A percentile compares a stretch with the other conserved stretches of the same genome.
Conservation (phyloP, 2,113 vertebrate species). For the Dipodomys merriami region DNA sequence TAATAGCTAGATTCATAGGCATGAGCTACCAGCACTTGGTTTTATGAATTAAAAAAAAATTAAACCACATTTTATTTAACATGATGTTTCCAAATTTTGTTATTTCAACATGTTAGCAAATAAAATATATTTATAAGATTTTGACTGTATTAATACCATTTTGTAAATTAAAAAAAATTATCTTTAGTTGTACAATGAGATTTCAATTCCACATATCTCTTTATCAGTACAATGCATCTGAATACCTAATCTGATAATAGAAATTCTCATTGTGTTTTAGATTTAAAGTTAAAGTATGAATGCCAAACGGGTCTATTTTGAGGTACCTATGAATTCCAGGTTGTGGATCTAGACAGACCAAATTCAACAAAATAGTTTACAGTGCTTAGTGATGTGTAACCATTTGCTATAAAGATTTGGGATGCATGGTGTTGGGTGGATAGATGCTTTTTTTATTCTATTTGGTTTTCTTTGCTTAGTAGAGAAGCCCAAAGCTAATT, state of each 20-base stretch:
- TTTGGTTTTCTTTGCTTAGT: neutral
- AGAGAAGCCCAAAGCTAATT: conserved; percentile 47
- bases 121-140: too few relatives aligned
- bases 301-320: neutral
- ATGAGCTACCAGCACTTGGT: too few relatives aligned
- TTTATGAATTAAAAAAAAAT: too few relatives aligned
- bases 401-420: neutral
- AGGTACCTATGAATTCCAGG: conserved; percentile 48
- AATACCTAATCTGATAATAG: neutral
- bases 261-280: conserved; percentile 33
- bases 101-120: too few relatives aligned
- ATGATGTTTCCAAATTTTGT: too few relatives aligned
- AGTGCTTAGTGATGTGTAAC: conserved; percentile 43
- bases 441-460: neutral
- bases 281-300: conserved; percentile 63
- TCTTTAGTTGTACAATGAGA: too few relatives aligned
- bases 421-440: neutral
- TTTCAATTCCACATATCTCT: too few relatives aligned
- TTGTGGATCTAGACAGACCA: conserved; percentile 32
- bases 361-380: conserved; percentile 72
- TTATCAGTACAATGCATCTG: neutral
- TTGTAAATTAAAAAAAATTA: too few relatives aligned
- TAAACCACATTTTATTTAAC: too few relatives aligned
- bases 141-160: too few relatives aligned
- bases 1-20: too few relatives aligned